These are phyloP conservation scores for Carapus acus DNA, from an alignment of 2,797 vertebrate species.

Conservation along the genomic window DNA sequence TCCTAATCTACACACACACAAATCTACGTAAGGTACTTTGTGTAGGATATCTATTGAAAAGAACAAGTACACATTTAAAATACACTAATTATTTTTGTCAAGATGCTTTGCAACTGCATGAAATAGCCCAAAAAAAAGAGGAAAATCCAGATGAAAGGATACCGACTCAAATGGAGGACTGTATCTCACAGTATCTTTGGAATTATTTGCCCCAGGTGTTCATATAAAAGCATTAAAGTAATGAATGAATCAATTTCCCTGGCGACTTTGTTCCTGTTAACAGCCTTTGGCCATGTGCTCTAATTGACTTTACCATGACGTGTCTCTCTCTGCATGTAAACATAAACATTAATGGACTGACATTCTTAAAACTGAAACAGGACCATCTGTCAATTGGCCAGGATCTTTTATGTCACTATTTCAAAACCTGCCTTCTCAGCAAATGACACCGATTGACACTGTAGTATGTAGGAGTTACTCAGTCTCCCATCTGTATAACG, in stretches of 20 bases:
- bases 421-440: neutral
- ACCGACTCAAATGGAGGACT: neutral
- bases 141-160: constrained; percentile 4
- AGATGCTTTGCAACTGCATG: no score
- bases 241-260: constrained; percentile 1
- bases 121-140: neutral
- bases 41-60: no score
- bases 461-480: neutral
- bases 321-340: no score
- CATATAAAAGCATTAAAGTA: neutral
- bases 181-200: neutral
- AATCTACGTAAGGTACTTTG: no score
- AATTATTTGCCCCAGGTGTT: constrained; percentile 8
- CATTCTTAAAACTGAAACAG: neutral
- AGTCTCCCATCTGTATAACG: constrained; percentile 3
- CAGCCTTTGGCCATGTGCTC: neutral
- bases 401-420: neutral
- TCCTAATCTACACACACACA: no score
- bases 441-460: constrained; percentile 12
- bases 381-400: neutral
- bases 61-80: no score
- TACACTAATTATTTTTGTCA: no score
- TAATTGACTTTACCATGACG: neutral
- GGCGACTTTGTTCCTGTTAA: neutral
- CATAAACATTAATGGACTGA: neutral